Evolutionary conservation across 2,797 vertebrate species (phyloP), one percentile per base, ranked within the genome.

Genomic region (Lepus oiostolus): DNA sequence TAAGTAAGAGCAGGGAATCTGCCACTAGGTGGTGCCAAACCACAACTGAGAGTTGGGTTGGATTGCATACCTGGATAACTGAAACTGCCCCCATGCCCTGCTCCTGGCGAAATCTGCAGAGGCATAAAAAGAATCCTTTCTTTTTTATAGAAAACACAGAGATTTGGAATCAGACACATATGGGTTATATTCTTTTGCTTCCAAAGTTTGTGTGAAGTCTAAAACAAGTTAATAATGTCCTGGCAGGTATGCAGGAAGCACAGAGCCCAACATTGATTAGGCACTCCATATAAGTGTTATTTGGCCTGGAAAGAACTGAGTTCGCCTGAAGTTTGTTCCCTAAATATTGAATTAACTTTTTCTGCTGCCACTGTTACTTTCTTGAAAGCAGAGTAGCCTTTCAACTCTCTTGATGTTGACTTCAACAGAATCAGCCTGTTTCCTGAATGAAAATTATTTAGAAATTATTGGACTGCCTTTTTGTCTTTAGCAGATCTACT

Each of bases 21-120:
- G 72, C 77, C 91, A 94, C 35, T 86, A 81, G 88, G 68, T 95
- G 76, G 80, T 79, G 82, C 80, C 72, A 91, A 89, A 86, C 38
- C 42, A 87, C 32, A 94, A 22, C 1, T 4, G 9, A 90, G 38
- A 54, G 14, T 12, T 85, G 67, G 50, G 28, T 75, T 79, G 82
- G 26, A 26, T 32, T 30, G 2, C 50, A 4, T 52, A 72, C n/a
- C 30, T 54, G 21, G 63, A 81, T 81, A 3, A n/a, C 62, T 70
- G 62, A 63, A 91, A 63, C 17, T n/a, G 21, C 21, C 21, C 52
- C 26, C 2, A 0, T 0, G 6, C 4, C 30, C 5, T 17, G 47
- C 1, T 6, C 6, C 62, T 19, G 9, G 0, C 19, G 50, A 62
- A 2, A 74, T 50, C 16, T 81, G 19, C 67, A 83, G 32, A 87